Conservation (phyloP, 2,888 invertebrate species). For the Pseudococcus jackbeardsleyi region DNA sequence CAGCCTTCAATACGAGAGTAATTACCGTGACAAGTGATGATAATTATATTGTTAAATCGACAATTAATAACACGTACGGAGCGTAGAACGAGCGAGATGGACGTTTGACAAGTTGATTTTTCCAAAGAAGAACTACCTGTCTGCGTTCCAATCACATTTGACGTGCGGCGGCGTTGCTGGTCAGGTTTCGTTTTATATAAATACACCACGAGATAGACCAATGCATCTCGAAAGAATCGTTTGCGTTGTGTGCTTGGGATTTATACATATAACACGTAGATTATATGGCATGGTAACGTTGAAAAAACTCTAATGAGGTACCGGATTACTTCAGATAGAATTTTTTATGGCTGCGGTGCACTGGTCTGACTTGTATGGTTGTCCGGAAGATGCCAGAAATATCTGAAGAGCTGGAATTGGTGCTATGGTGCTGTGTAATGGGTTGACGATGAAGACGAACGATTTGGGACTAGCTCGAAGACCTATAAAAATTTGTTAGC, state of each 20-base stretch:
- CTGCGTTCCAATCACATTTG: slow-evolving; percentile 60
- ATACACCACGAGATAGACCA: background rate
- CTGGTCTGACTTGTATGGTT: background rate
- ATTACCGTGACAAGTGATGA: slow-evolving; percentile 61
- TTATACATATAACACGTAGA: background rate
- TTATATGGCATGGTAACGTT: background rate
- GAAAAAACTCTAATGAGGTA: slow-evolving; percentile 52
- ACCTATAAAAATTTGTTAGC: background rate
- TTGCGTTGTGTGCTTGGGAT: slow-evolving; percentile 24
- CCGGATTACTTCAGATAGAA: background rate
- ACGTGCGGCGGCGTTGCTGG: slow-evolving; percentile 25
- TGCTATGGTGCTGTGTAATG: too few relatives aligned
- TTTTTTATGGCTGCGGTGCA: background rate
- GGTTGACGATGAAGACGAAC: too few relatives aligned
- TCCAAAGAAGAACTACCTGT: slow-evolving; percentile 56
- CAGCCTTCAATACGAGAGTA: slow-evolving; percentile 44
- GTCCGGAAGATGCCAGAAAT: background rate
- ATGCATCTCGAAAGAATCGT: background rate
- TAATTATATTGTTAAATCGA: slow-evolving; percentile 63
- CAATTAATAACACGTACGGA: slow-evolving; percentile 57
- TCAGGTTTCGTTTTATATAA: slow-evolving; percentile 11
- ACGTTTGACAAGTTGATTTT: slow-evolving; percentile 56
- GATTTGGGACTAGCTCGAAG: too few relatives aligned
- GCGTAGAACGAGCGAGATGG: background rate
- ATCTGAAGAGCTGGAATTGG: background rate